phyloP scores from a whole-genome alignment of 1,140 invertebrate genomes.

The Zaprionus ornatus region DNA sequence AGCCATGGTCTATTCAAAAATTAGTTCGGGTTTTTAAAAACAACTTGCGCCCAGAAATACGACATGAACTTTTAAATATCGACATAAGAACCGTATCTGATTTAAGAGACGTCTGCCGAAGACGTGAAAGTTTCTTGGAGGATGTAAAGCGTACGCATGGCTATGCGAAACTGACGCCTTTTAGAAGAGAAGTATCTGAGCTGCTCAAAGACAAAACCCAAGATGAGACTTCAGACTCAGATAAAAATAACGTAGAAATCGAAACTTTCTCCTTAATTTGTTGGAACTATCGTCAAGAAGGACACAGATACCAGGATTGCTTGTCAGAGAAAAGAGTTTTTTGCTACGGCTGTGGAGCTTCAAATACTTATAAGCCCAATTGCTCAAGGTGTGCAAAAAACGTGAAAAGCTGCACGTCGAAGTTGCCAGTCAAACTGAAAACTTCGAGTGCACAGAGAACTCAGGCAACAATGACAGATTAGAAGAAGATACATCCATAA shows the following conservation, averaged over 20 bases:
- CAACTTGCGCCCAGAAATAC: not conserved
- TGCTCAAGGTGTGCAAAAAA: not conserved
- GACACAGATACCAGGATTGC: not conserved
- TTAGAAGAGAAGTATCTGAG: not conserved
- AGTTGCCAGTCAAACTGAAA: not conserved
- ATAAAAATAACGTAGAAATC: not conserved
- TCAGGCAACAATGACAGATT: not conserved
- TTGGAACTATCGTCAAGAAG: not conserved
- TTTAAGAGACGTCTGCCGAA: not conserved
- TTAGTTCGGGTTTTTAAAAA: not conserved
- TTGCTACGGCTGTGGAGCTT: not conserved
- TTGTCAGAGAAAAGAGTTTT: not conserved
- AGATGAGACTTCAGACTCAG: not conserved
- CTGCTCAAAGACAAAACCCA: not conserved
- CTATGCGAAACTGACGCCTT: too few species aligned
- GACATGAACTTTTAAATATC: not conserved
- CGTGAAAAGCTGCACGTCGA: not conserved
- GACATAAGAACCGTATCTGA: not conserved
- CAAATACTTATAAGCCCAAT: not conserved
- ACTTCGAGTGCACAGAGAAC: not conserved
- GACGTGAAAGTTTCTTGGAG: not conserved
- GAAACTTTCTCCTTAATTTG: not conserved
- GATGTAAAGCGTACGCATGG: not conserved
- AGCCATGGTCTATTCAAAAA: not conserved
- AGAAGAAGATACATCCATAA: not conserved